These are phyloP conservation scores for Listrodromus nycthemerus DNA, from an alignment of 2,888 invertebrate species.

Conservation along the genomic window DNA sequence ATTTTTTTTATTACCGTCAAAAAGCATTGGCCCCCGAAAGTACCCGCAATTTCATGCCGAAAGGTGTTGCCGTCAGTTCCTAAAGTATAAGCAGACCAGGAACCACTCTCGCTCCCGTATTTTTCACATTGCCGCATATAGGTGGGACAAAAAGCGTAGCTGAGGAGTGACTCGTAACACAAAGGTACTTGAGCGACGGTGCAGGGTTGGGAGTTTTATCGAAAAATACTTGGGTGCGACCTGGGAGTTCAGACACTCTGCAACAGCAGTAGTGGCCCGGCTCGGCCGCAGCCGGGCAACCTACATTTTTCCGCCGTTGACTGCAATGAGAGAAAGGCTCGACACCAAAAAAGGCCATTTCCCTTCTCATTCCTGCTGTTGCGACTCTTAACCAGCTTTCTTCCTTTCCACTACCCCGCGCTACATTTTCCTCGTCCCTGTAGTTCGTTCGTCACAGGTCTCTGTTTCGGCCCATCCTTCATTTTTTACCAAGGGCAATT, in stretches of 20 bases:
- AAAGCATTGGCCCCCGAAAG: conserved; percentile 5
- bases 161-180: conserved; percentile 51
- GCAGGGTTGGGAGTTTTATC: conserved; percentile 69
- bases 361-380: conserved; percentile 56
- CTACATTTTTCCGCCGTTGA: conserved; percentile 73
- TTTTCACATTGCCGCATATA: conserved; percentile 17
- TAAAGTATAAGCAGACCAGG: conserved; percentile 13
- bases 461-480: conserved; percentile 36
- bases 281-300: conserved; percentile 71
- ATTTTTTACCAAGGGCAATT: conserved; percentile 20
- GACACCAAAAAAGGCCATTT: conserved; percentile 74
- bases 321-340: conserved; percentile 64
- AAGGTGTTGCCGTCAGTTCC: conserved; percentile 7
- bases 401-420: conserved; percentile 39
- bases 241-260: conserved; percentile 76
- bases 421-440: conserved; percentile 37
- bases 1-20: conserved; percentile 13
- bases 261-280: conserved; percentile 69
- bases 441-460: conserved; percentile 44
- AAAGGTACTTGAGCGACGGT: conserved; percentile 66
- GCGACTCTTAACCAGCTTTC: conserved; percentile 40
- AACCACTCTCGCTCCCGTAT: conserved; percentile 15
- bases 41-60: background rate
- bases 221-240: conserved; percentile 76
- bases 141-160: conserved; percentile 6